Conservation (phyloP, 35 echinoderm and acorn worm species). For the Ptychodera flava region DNA sequence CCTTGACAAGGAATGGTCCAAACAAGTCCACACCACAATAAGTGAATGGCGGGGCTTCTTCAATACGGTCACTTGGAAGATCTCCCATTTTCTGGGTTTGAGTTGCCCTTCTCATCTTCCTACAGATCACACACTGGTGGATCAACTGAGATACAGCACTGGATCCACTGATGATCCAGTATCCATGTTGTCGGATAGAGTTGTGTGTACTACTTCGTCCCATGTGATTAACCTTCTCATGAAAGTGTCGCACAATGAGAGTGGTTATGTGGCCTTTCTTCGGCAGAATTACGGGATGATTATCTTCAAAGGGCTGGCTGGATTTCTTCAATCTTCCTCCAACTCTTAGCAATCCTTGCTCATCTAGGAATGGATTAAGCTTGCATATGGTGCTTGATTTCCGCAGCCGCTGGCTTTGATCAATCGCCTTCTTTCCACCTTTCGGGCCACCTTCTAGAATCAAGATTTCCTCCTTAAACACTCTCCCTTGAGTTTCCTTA, state of each 20-base stretch:
- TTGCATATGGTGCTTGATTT: conserved; percentile 6
- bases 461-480: background rate
- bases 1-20: conserved; percentile 11
- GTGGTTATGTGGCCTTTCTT: conserved; percentile 3
- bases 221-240: conserved; percentile 17
- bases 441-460: too few relatives aligned
- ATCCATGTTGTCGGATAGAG: background rate
- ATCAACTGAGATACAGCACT: conserved; percentile 26
- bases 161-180: conserved; percentile 26
- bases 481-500: background rate
- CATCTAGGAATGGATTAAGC: conserved; percentile 32
- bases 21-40: conserved; percentile 21
- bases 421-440: background rate
- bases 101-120: conserved; percentile 5
- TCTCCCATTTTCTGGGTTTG: conserved; percentile 24
- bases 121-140: conserved; percentile 28
- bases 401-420: background rate
- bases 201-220: conserved; percentile 11
- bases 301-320: conserved; percentile 12
- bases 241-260: conserved; percentile 8
- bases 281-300: conserved; percentile 50
- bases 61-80: conserved; percentile 11
- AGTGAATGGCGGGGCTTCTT: conserved; percentile 2
- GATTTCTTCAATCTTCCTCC: conserved; percentile 16
- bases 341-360: conserved; percentile 28